A percentile compares a stretch with the other conserved stretches of the same genome.
Evolutionary conservation across 2,113 vertebrate genomes (phyloP).

Genomic region (Stercorarius parasiticus): DNA sequence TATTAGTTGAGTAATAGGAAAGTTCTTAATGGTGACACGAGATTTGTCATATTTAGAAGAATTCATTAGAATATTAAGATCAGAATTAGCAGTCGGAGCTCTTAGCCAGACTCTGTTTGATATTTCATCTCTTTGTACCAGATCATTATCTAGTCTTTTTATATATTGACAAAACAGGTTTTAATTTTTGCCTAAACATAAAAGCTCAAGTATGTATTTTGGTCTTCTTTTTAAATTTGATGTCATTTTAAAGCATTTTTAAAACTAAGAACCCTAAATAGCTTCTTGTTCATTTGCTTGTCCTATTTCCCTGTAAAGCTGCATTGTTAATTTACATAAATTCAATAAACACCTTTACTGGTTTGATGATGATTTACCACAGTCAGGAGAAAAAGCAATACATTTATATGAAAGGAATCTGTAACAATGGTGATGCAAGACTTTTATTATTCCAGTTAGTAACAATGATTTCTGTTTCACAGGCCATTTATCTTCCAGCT

Average conservation of each 20-base stretch:
- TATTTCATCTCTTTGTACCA: neutral
- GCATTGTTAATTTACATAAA: neutral
- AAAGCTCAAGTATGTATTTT: neutral
- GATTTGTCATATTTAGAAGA: neutral
- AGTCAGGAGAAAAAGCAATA: neutral
- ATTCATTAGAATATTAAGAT: neutral
- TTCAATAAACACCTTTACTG: neutral
- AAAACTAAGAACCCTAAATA: neutral
- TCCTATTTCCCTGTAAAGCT: neutral
- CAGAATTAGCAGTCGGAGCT: neutral
- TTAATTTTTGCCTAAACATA: neutral
- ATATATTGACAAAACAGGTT: neutral
- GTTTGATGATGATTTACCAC: neutral
- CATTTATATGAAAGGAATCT: neutral
- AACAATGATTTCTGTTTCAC: conserved; percentile 43
- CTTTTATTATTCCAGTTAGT: conserved; percentile 31
- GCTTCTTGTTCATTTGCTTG: neutral
- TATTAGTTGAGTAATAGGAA: neutral
- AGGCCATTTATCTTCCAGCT: conserved; percentile 50
- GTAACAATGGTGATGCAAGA: neutral
- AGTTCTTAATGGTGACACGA: neutral
- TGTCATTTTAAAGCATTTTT: neutral
- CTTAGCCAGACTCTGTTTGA: neutral
- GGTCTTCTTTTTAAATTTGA: neutral
- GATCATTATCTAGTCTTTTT: neutral